These are phyloP conservation scores for Achlya flavicornis DNA, from an alignment of 2,888 invertebrate species.

Conservation along the genomic window DNA sequence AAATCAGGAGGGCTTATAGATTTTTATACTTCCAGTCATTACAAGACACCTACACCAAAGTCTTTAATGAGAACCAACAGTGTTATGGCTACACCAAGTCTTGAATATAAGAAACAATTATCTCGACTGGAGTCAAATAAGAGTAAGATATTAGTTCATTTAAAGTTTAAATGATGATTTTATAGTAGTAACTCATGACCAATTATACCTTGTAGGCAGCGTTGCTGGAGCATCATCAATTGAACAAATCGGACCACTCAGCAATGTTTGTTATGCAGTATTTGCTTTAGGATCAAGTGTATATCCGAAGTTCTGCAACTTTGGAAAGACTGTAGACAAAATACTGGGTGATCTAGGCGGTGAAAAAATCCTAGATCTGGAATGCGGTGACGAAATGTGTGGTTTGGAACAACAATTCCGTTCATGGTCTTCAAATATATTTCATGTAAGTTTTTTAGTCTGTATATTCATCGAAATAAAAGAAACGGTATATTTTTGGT, in stretches of 20 bases:
- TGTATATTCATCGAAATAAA: no score
- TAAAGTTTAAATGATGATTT: not conserved
- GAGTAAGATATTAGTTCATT: slow-evolving; percentile 59
- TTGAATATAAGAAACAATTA: slow-evolving; percentile 83
- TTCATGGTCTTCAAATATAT: slow-evolving; percentile 94
- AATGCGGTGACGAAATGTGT: slow-evolving; percentile 96
- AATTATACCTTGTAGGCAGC: slow-evolving; percentile 79
- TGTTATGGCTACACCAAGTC: slow-evolving; percentile 57
- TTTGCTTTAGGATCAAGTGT: slow-evolving; percentile 97
- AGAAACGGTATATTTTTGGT: no score
- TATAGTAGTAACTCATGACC: not conserved
- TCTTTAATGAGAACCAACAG: slow-evolving; percentile 95
- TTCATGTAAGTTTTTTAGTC: slow-evolving; percentile 84
- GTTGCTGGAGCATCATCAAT: slow-evolving; percentile 88
- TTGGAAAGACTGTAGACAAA: slow-evolving; percentile 95
- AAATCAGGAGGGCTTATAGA: not conserved
- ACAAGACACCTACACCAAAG: slow-evolving; percentile 90
- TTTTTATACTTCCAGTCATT: slow-evolving; percentile 64
- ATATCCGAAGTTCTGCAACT: slow-evolving; percentile 98
- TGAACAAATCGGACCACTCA: slow-evolving; percentile 93
- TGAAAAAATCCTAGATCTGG: slow-evolving; percentile 91
- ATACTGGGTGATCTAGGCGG: slow-evolving; percentile 94
- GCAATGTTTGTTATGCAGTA: slow-evolving; percentile 96
- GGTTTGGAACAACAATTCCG: slow-evolving; percentile 97
- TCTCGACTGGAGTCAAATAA: slow-evolving; percentile 82